Conservation (phyloP, 2,888 invertebrate genomes). For the Myopa tessellatipennis region DNA sequence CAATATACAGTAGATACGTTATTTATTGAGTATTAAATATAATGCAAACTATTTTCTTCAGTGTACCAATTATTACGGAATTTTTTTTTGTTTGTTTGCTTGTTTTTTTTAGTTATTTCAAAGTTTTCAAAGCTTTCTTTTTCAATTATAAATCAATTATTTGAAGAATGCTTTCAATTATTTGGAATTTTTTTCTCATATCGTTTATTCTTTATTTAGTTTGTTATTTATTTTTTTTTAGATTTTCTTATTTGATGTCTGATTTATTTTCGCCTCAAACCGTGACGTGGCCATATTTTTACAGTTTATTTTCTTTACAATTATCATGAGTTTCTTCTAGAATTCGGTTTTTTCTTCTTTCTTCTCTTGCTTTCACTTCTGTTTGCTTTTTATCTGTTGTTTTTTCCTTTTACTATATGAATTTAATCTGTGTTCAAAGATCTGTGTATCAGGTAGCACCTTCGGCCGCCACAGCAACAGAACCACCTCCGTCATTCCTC, state of each 20-base stretch:
- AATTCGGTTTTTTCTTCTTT: background rate
- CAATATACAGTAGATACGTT: too few relatives aligned
- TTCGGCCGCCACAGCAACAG: too few relatives aligned
- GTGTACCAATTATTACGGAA: too few relatives aligned
- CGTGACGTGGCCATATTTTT: background rate
- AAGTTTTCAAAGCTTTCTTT: background rate
- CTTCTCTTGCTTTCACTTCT: background rate
- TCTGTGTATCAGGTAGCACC: too few relatives aligned
- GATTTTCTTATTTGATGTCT: background rate
- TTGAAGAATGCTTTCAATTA: constrained; percentile 14
- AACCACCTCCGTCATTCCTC: background rate
- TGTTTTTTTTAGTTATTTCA: too few relatives aligned
- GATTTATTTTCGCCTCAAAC: background rate
- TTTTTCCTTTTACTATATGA: background rate
- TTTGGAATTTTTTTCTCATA: background rate
- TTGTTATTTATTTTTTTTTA: background rate
- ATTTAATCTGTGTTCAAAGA: too few relatives aligned
- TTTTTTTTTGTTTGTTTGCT: too few relatives aligned
- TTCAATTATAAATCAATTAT: constrained; percentile 2
- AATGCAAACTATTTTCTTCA: too few relatives aligned
- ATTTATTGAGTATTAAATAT: too few relatives aligned
- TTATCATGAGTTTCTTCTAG: background rate
- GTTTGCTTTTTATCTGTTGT: background rate
- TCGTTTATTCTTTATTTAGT: background rate
- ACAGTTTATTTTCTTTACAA: constrained; percentile 1